Evolutionary conservation across 2,888 invertebrate genomes (phyloP).

Genomic region (Stenichneumon culpator): DNA sequence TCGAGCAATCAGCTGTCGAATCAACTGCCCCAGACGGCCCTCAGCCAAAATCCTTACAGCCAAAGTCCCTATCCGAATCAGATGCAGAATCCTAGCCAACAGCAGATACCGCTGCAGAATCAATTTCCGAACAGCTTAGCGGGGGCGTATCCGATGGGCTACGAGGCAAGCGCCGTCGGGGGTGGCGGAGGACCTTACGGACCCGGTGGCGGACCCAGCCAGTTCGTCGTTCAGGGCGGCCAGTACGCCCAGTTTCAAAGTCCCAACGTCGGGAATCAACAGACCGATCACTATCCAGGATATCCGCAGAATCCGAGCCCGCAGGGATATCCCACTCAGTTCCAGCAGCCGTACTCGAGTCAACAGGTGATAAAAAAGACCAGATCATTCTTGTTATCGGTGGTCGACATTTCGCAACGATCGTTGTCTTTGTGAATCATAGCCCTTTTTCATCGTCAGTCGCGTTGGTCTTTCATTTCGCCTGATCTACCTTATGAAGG

Average conservation of each 20-base stretch:
- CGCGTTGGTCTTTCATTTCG: too few species aligned
- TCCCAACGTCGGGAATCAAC: constrained; percentile 70
- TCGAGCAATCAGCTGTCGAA: constrained; percentile 78
- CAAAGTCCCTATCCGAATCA: constrained; percentile 67
- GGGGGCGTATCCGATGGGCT: constrained; percentile 74
- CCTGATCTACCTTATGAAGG: neutral
- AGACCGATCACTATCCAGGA: constrained; percentile 75
- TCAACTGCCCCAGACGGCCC: constrained; percentile 84
- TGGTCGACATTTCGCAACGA: neutral
- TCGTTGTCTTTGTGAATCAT: neutral
- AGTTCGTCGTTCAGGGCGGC: constrained; percentile 71
- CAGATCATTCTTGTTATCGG: neutral
- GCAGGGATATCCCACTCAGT: constrained; percentile 80
- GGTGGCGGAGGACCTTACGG: constrained; percentile 65
- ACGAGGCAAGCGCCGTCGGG: constrained; percentile 24
- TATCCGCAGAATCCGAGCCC: constrained; percentile 73
- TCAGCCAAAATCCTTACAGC: constrained; percentile 72
- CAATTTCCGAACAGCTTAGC: constrained; percentile 74
- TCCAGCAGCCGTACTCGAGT: constrained; percentile 78
- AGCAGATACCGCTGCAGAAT: constrained; percentile 59
- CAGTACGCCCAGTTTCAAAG: constrained; percentile 77
- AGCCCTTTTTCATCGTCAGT: too few species aligned
- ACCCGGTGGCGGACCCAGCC: constrained; percentile 60
- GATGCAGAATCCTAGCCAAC: constrained; percentile 64
- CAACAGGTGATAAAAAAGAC: constrained; percentile 75